These are phyloP conservation scores for Coryphaenoides rupestris DNA, from an alignment of 2,113 vertebrate genomes.

Conservation along the genomic window DNA sequence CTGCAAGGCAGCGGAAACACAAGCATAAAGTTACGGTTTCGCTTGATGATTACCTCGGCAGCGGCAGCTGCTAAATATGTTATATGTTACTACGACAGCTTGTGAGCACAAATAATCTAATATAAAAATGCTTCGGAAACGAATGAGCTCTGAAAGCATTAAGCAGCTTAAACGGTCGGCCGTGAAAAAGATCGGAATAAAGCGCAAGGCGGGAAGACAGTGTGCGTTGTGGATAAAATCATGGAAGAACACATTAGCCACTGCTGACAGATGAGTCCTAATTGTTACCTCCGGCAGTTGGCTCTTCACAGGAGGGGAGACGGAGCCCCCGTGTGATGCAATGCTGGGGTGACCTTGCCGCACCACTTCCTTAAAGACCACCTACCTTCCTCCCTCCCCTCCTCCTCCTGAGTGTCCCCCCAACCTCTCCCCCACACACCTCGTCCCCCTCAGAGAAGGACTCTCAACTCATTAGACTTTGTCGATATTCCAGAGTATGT, in stretches of 20 bases:
- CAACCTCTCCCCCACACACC: constrained; percentile 65
- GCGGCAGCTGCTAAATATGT: too few species aligned
- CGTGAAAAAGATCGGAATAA: constrained; percentile 3
- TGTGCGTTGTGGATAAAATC: constrained; percentile 34
- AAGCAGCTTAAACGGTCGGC: too few species aligned
- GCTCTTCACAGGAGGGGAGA: constrained; percentile 63
- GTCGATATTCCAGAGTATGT: constrained; percentile 58
- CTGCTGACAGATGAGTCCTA: constrained; percentile 67
- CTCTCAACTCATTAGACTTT: constrained; percentile 69
- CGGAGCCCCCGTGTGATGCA: constrained; percentile 66
- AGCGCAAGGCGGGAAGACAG: constrained; percentile 37
- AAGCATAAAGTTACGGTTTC: too few species aligned
- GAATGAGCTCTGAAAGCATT: too few species aligned
- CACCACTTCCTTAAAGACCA: constrained; percentile 31
- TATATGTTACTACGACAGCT: too few species aligned
- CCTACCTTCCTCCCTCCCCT: neutral
- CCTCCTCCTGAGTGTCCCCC: constrained; percentile 49
- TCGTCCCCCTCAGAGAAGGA: constrained; percentile 30
- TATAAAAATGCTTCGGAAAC: too few species aligned
- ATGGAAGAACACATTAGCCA: constrained; percentile 57
- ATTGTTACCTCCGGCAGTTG: constrained; percentile 70
- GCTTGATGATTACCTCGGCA: too few species aligned
- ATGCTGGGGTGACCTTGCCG: constrained; percentile 73
- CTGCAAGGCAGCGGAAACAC: too few species aligned
- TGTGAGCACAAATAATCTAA: too few species aligned